phyloP scores from a whole-genome alignment of 2,113 vertebrate genomes.

The Aspiorhynchus laticeps region DNA sequence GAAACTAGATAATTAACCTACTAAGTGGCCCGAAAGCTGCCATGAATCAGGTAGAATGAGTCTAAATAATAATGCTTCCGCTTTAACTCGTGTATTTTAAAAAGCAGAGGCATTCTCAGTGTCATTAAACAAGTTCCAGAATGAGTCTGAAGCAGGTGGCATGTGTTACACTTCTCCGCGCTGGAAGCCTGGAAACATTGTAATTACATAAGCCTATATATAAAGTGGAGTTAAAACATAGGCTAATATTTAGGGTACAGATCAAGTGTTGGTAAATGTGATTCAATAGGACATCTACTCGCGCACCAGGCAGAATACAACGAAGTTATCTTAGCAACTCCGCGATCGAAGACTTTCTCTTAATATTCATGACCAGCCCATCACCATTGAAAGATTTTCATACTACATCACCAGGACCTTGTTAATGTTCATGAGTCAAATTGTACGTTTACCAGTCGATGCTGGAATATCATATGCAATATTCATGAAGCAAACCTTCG shows the following conservation, averaged over 20 bases:
- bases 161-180: background rate
- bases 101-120: background rate
- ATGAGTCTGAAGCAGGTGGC: background rate
- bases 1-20: background rate
- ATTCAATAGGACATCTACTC: background rate
- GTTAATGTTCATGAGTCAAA: background rate
- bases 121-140: background rate
- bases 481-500: background rate
- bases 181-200: background rate
- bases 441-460: background rate
- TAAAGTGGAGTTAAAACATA: too few species aligned
- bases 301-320: background rate
- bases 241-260: too few species aligned
- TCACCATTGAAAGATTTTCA: background rate
- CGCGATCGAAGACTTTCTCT: background rate
- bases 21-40: background rate
- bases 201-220: too few species aligned
- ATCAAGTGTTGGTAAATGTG: too few species aligned
- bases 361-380: background rate
- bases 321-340: too few species aligned
- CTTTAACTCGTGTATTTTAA: background rate
- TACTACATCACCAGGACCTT: background rate
- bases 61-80: background rate
- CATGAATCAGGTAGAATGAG: background rate
- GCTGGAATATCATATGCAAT: background rate